phyloP scores from a whole-genome alignment of 2,797 vertebrate genomes.

The Trachops cirrhosus region DNA sequence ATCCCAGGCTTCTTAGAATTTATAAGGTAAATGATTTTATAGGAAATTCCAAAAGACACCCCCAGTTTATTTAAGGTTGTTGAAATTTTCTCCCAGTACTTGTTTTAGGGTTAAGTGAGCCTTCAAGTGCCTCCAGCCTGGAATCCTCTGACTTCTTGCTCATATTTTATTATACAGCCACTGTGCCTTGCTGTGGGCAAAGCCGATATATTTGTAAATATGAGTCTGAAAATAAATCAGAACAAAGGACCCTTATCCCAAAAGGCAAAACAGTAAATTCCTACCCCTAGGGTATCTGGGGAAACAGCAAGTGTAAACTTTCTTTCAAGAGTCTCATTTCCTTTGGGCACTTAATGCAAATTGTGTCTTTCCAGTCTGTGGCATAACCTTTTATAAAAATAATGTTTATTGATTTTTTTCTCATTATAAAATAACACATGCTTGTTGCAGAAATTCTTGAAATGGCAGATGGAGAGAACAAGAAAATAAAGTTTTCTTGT shows the following conservation, averaged over 20 bases:
- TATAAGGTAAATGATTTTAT: neutral
- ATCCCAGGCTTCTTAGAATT: neutral
- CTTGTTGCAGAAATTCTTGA: neutral
- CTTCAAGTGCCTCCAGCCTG: neutral
- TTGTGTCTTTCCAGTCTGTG: neutral
- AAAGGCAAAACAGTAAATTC: conserved; percentile 31
- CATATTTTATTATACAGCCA: conserved; percentile 36
- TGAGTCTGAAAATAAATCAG: conserved; percentile 38
- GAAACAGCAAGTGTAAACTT: neutral
- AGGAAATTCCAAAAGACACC: conserved; percentile 27
- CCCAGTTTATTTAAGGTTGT: conserved; percentile 53
- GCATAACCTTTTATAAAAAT: conserved; percentile 35
- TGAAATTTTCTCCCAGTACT: conserved; percentile 20
- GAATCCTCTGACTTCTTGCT: neutral
- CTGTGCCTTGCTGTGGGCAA: conserved; percentile 44
- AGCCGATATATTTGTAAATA: neutral
- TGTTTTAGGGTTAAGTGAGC: neutral
- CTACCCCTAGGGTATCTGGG: neutral
- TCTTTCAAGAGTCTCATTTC: neutral
- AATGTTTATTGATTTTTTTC: conserved; percentile 34
- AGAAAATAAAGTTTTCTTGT: neutral
- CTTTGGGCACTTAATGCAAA: neutral
- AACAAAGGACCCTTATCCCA: conserved; percentile 56
- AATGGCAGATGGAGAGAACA: neutral
- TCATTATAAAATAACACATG: conserved; percentile 18